Percentiles rank a stretch among this genome's conserved stretches.
These are phyloP conservation scores for Carollia perspicillata DNA, from an alignment of 2,113 vertebrate species.

Conservation along the genomic window DNA sequence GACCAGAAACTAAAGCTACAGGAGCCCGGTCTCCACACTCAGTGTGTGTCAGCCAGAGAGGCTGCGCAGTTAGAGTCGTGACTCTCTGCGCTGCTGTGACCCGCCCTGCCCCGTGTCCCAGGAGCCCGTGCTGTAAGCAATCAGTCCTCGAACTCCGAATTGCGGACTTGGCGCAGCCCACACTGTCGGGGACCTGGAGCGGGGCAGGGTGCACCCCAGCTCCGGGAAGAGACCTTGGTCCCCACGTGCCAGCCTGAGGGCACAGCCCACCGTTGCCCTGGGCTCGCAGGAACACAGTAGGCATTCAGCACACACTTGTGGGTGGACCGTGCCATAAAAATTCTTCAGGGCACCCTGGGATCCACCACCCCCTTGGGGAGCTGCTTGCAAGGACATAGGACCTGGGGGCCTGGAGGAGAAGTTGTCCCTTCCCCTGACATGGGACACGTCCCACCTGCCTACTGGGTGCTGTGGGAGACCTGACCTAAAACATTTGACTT, in stretches of 20 bases:
- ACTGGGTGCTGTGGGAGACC: background rate
- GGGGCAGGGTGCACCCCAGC: background rate
- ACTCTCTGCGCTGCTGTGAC: background rate
- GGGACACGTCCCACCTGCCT: background rate
- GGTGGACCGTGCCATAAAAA: background rate
- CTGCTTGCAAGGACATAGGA: background rate
- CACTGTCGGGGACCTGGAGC: background rate
- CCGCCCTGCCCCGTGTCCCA: background rate
- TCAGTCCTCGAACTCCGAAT: conserved; percentile 41
- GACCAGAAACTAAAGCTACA: background rate
- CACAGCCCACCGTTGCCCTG: background rate
- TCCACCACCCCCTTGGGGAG: background rate
- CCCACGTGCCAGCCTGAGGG: background rate
- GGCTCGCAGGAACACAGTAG: background rate
- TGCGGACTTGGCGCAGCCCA: background rate
- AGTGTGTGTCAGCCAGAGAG: background rate
- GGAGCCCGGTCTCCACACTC: conserved; percentile 5
- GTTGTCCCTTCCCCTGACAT: background rate
- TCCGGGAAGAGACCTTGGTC: background rate
- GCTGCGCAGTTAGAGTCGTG: background rate
- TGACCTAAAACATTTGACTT: background rate
- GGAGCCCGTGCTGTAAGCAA: conserved; percentile 21
- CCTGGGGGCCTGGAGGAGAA: background rate
- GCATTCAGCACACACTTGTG: background rate
- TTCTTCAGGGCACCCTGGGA: background rate